phyloP scores from a whole-genome alignment of 2,113 vertebrate species.

The Dasypus novemcinctus region DNA sequence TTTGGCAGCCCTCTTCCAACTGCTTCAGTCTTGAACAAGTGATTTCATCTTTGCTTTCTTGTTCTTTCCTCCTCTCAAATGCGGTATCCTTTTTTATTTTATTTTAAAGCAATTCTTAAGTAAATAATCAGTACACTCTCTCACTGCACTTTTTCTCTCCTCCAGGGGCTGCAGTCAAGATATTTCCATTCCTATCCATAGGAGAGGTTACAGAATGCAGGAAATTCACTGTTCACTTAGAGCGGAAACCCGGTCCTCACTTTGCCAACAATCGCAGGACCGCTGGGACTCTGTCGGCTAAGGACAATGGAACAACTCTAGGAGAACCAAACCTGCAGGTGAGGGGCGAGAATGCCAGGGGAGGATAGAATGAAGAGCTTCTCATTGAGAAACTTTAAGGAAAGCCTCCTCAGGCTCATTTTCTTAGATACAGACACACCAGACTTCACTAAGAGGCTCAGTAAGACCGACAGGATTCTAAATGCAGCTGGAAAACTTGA shows the following conservation, averaged over 20 bases:
- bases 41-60: constrained; percentile 33
- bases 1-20: neutral
- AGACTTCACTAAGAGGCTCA: neutral
- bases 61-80: neutral
- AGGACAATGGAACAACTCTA: neutral
- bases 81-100: neutral
- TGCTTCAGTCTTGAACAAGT: neutral
- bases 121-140: constrained; percentile 24
- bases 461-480: neutral
- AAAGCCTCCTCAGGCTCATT: neutral
- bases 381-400: neutral
- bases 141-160: neutral
- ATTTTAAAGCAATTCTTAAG: constrained; percentile 59
- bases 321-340: neutral
- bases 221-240: neutral
- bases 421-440: neutral
- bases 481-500: neutral
- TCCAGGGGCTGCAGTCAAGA: constrained; percentile 24
- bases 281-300: neutral
- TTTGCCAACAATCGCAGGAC: neutral
- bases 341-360: neutral
- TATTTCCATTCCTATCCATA: constrained; percentile 17
- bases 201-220: constrained; percentile 13
- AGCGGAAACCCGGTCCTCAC: neutral
- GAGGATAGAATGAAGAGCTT: neutral